Percentiles rank a stretch among this genome's conserved stretches.
Conservation (phyloP, 2,797 vertebrate species). For the Synaphobranchus kaupii region DNA sequence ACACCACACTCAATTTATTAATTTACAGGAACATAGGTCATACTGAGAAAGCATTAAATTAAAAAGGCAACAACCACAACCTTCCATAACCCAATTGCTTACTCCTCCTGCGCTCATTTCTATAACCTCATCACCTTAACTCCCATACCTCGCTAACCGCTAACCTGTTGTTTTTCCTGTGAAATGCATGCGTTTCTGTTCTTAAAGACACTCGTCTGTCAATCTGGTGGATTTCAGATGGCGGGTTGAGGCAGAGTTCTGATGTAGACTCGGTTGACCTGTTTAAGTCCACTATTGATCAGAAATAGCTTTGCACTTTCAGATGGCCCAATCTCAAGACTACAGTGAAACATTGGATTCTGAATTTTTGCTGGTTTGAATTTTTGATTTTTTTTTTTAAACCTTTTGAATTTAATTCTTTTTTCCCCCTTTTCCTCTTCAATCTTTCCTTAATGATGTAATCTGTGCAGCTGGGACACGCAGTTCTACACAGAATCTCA, state of each 20-base stretch:
- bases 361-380: not conserved
- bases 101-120: not conserved
- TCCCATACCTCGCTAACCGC: not conserved
- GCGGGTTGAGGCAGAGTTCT: not conserved
- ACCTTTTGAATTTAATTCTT: not conserved
- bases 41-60: not conserved
- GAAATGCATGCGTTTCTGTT: not conserved
- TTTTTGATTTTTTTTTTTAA: not conserved
- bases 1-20: not conserved
- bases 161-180: not conserved
- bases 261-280: not conserved
- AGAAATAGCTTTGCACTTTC: not conserved
- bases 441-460: not conserved
- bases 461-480: too few species aligned
- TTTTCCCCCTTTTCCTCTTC: not conserved
- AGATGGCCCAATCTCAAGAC: not conserved
- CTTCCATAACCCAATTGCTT: not conserved
- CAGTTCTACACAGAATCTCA: too few species aligned
- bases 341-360: too few species aligned
- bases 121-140: not conserved
- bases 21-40: not conserved
- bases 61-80: too few species aligned
- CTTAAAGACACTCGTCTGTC: not conserved
- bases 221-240: not conserved
- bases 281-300: constrained; percentile 5